Percentiles rank a stretch among this genome's conserved stretches.
These are phyloP conservation scores for Drosophila simulans DNA, from an alignment of 1,140 invertebrate genomes.

Conservation along the genomic window DNA sequence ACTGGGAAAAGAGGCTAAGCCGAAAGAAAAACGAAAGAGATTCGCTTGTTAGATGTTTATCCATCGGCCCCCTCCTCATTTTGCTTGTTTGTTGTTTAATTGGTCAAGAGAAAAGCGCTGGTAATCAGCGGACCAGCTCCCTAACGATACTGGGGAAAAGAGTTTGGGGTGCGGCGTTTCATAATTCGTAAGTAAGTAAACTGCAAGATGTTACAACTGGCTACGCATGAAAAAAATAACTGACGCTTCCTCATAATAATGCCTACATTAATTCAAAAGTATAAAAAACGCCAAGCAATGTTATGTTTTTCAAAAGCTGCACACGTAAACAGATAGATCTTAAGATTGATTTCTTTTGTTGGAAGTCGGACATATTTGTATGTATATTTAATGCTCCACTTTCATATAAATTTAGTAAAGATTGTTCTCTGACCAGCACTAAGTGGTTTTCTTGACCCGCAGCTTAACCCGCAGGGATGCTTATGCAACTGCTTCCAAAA, in stretches of 20 bases:
- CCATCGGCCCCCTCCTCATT: neutral
- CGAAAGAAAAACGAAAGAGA: slow-evolving; percentile 32
- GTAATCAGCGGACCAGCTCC: slow-evolving; percentile 25
- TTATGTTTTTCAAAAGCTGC: no score
- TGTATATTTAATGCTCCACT: no score
- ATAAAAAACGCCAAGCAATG: no score
- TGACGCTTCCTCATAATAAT: neutral
- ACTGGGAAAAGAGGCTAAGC: slow-evolving; percentile 15
- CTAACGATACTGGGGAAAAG: slow-evolving; percentile 31
- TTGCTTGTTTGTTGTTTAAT: slow-evolving; percentile 20
- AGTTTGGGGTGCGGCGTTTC: slow-evolving; percentile 24
- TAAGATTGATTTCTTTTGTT: no score
- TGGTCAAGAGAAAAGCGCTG: slow-evolving; percentile 37
- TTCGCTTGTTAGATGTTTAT: slow-evolving; percentile 37
- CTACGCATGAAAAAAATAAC: neutral
- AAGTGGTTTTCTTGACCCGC: neutral
- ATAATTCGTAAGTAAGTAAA: slow-evolving; percentile 20
- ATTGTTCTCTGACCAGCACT: neutral
- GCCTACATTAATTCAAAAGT: no score
- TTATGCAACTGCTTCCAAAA: slow-evolving; percentile 22
- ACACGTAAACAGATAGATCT: no score
- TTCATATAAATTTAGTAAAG: no score
- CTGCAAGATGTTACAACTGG: slow-evolving; percentile 25
- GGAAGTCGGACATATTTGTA: no score
- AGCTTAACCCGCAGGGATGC: neutral